A percentile compares a stretch with the other conserved stretches of the same genome.
These are phyloP conservation scores for Lasioglossum malachurum DNA, from an alignment of 2,888 invertebrate genomes.

Conservation along the genomic window DNA sequence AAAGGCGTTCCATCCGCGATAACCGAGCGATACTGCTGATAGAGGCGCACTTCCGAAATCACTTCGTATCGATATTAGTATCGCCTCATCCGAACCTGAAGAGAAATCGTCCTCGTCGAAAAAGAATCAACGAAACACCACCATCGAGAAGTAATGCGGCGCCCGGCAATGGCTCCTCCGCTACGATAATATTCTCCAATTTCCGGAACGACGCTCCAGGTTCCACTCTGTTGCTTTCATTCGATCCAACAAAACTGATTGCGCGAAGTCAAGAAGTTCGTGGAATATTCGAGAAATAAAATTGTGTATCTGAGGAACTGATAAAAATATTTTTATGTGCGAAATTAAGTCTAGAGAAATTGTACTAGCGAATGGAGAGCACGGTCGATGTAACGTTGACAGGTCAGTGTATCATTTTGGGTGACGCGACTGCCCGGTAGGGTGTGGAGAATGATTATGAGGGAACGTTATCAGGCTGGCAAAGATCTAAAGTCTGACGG, in stretches of 20 bases:
- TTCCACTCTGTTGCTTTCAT: background rate
- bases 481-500: constrained; percentile 50
- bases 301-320: no score
- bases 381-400: background rate
- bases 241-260: background rate
- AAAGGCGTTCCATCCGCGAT: constrained; percentile 40
- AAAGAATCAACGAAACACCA: constrained; percentile 16
- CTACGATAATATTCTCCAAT: constrained; percentile 7
- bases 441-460: background rate
- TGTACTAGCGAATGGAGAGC: background rate
- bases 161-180: constrained; percentile 14
- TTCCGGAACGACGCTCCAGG: background rate
- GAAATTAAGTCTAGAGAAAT: background rate
- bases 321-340: no score
- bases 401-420: background rate
- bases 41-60: constrained; percentile 21
- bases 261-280: background rate
- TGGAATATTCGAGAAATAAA: background rate
- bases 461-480: constrained; percentile 14
- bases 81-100: background rate
- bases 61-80: constrained; percentile 29
- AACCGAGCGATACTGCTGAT: constrained; percentile 37
- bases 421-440: background rate
- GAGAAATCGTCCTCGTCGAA: constrained; percentile 16
- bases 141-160: constrained; percentile 27